A percentile compares a stretch with the other conserved stretches of the same genome.
phyloP scores from a whole-genome alignment of 2,888 invertebrate genomes.

The Masnerella sp. region DNA sequence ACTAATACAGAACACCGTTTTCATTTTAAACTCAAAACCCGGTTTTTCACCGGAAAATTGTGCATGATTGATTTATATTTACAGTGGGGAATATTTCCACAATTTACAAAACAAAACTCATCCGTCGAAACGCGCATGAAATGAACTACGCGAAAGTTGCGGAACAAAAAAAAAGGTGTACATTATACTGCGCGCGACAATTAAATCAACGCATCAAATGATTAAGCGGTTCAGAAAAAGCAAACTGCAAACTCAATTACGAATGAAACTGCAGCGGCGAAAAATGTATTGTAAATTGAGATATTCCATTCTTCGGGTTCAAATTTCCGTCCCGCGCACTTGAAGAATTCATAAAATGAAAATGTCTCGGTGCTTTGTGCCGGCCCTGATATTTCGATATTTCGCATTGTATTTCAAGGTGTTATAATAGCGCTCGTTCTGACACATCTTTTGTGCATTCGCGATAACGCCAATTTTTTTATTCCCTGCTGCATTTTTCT shows the following conservation, averaged over 20 bases:
- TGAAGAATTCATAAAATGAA: constrained; percentile 9
- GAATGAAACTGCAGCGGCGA: background rate
- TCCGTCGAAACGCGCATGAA: background rate
- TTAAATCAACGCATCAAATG: background rate
- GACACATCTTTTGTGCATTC: constrained; percentile 15
- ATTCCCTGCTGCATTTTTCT: background rate
- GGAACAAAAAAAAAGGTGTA: background rate
- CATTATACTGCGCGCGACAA: background rate
- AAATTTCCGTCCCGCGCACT: constrained; percentile 7
- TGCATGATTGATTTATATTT: no score
- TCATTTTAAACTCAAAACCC: no score
- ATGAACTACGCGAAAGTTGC: background rate
- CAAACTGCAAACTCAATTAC: constrained; percentile 7
- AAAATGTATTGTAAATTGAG: background rate
- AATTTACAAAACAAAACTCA: no score
- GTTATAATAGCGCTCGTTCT: constrained; percentile 11
- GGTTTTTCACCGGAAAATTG: no score
- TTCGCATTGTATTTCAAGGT: constrained; percentile 2
- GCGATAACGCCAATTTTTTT: constrained; percentile 1
- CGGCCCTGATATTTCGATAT: constrained; percentile 7
- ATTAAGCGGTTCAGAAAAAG: background rate
- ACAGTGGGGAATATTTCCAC: no score
- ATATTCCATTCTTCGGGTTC: background rate
- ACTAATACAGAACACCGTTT: no score
- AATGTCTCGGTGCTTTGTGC: background rate